Conservation (phyloP, 53 echinoderm and acorn worm genomes). For the Luidia sarsii region DNA sequence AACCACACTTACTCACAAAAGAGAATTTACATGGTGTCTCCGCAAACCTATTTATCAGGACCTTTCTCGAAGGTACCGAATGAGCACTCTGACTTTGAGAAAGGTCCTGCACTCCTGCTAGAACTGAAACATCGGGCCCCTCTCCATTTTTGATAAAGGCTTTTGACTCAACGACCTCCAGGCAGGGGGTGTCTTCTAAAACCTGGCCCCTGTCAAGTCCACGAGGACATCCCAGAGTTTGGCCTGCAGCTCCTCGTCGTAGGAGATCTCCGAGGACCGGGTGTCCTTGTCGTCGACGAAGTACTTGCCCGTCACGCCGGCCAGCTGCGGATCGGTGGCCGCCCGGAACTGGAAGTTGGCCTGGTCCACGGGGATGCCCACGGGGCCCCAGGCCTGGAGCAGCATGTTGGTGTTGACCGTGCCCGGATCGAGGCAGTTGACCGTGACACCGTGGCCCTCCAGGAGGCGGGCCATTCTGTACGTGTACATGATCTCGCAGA, state of each 20-base stretch:
- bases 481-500: conserved; percentile 74
- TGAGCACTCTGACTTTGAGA: too few relatives aligned
- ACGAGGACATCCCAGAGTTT: not conserved
- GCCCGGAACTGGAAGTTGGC: conserved; percentile 72
- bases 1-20: too few relatives aligned
- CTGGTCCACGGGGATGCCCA: conserved; percentile 60
- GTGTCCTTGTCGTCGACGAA: conserved; percentile 43
- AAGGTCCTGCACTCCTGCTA: too few relatives aligned
- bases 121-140: too few relatives aligned
- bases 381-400: conserved; percentile 45
- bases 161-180: too few relatives aligned
- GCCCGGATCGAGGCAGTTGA: conserved; percentile 1
- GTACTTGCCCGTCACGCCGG: conserved; percentile 72
- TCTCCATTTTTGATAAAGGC: not conserved
- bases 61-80: not conserved
- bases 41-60: not conserved
- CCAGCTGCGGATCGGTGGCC: conserved; percentile 55
- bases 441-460: not conserved
- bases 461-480: conserved; percentile 65
- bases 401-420: conserved; percentile 86
- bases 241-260: conserved; percentile 2
- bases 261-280: not conserved
- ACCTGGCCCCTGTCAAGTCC: not conserved
- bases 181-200: too few relatives aligned
- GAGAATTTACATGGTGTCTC: too few relatives aligned